Evolutionary conservation across 1,140 invertebrate genomes (phyloP), one percentile per base, ranked within the genome.

Genomic region (Hermatobates lingyangjiaoensis): DNA sequence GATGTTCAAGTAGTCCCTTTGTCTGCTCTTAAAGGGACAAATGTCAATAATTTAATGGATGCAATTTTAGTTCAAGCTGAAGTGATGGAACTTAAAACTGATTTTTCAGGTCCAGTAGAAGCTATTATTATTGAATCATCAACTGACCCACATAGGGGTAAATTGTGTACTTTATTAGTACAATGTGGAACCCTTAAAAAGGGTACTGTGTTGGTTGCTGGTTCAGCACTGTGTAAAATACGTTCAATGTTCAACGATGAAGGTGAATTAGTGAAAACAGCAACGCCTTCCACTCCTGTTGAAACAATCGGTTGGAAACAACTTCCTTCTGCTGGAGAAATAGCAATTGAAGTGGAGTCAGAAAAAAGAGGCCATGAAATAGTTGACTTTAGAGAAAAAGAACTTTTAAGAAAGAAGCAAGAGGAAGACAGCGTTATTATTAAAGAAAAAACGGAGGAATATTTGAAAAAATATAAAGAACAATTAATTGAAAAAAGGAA

Each of bases 1-100:
- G 91, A 98, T 56, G 71, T 94, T 3, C 93, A 96, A 68, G 78
- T 79, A 27, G 78, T 99, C 50, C 78, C 81, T 21, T 83, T 99
- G 55, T 98, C 93, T 0, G 96, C 96, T 0, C 68, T 95, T 0
- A 77, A 84, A 63, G 77, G 77, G 48, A 81, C 74, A 1, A 90
- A 93, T 65, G 63, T 96, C n/a, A 66, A 80, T 53, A 62, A 71
- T 0, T 68, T 98, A 14, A 75, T 87, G 27, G 93, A 98, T 61
- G 81, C 89, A 0, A 77, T 98, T 49, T 70, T 79, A 15, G 62
- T 80, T 7, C 83, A 92, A 65, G 87, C 94, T 0, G 92, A 98
- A 64, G 56, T 97, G 0, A 77, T 96, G 74, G 77, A 88, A 20
- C 65, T 98, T 1, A 80, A 76, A 59, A 78, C 79, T 0, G 87